Evolutionary conservation across 2,888 invertebrate genomes (phyloP), one percentile per base, ranked within the genome.

Genomic region (Blera fallax): DNA sequence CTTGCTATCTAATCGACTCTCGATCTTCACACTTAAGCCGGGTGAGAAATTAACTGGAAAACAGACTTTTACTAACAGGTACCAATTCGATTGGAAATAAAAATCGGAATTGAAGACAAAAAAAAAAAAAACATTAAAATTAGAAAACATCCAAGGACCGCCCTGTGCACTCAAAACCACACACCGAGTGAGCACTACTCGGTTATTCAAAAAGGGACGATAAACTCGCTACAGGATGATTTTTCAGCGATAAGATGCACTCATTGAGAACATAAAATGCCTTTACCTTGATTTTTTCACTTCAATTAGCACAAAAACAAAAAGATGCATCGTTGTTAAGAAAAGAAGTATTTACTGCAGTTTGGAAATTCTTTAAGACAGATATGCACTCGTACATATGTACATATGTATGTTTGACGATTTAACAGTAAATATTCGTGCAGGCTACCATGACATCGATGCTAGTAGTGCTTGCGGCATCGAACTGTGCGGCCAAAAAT

Each of bases 11-110:
- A 34, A 58, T 58, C 58, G 34, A 3, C 10, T 34, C n/a, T 21
- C 58, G 11, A 58, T 58, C 58, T 58, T 58, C 58, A 34, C 58
- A 58, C 58, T 58, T 58, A 27, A 14, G 58, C 58, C 5, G 58
- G 11, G 34, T 34, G 34, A 34, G 34, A 34, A 34, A 34, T 34
- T 3, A 2, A 34, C 34, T 34, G 2, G 11, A 34, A 34, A 11
- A 8, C 2, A 34, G 24, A 34, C 34, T 11, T 11, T 34, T 11
- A 7, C 34, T 7, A 8, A 3, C 34, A 34, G 34, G 34, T 34
- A 34, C 11, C 1, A 34, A 11, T 34, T 1, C 34, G 11, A 24
- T 24, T 24, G 24, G 24, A 34, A 34, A 34, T 34, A 34, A 34
- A 34, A 34, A 11, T 34, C 34, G 34, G 32, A 8, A 24, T 24